Evolutionary conservation across 1,140 invertebrate genomes (phyloP), one percentile per base, ranked within the genome.

Genomic region (Asobara japonica): DNA sequence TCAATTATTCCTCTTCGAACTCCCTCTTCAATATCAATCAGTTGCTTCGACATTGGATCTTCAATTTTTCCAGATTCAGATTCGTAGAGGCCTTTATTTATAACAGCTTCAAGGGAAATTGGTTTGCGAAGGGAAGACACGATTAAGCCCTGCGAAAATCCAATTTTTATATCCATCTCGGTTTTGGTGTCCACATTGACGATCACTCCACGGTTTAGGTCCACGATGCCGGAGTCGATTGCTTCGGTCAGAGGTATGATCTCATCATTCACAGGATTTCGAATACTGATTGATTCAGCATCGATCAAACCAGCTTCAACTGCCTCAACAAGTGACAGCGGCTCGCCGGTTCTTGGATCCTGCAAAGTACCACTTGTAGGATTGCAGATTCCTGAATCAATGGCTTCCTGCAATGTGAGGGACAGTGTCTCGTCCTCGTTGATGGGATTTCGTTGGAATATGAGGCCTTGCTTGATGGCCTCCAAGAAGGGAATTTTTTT

Each of bases 401-500:
- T 83, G 10, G 92, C 92, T 82, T 92, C 90, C 78, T 91, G 88
- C 16, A 95, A 84, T 7, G 89, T 90, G 25, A 92, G 80, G 69
- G 86, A 85, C 72, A 87, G 85, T 77, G 72, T 73, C 80, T 83
- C 25, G 76, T 83, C 33, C 56, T 71, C 80, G 66, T 0, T 75
- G 62, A 76, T 84, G 76, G 29, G 81, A 77, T 78, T 79, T 68
- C 78, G 80, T 76, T 76, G 85, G 64, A 92, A 90, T 73, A 94
- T 92, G 90, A 92, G 91, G 38, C 90, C 90, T 45, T 91, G 84
- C 78, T 93, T 90, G 36, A 96, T 89, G 73, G 95, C 96, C 81
- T 96, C 93, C 85, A 96, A 93, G 84, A 97, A 95, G 4, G 93
- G 90, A 41, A 97, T 90, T 64, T 91, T 90, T 81, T 93, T 92